Percentiles rank a stretch among this genome's conserved stretches.
Evolutionary conservation across 2,797 vertebrate species (phyloP).

Genomic region (Enteromius mattozi): DNA sequence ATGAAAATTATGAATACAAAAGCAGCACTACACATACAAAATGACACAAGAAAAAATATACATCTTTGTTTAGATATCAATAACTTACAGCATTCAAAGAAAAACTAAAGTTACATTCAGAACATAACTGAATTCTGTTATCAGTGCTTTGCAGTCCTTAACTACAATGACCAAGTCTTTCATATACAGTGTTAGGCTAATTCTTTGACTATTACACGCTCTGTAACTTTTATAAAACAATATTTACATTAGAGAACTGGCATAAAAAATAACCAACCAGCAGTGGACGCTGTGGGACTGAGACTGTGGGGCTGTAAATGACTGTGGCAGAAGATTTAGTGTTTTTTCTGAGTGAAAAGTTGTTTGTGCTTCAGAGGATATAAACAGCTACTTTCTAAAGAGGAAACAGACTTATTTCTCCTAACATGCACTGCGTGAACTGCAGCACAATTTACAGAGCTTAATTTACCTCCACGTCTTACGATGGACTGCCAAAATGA

Average conservation of each 20-base stretch:
- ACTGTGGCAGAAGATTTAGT: conserved; percentile 50
- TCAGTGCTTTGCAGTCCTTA: not conserved
- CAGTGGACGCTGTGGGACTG: conserved; percentile 22
- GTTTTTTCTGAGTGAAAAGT: conserved; percentile 39
- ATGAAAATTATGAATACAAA: conserved; percentile 51
- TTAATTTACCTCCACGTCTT: not conserved
- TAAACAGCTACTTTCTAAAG: conserved; percentile 63
- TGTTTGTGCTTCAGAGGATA: conserved; percentile 58
- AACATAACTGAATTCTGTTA: not conserved
- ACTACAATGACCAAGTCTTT: not conserved
- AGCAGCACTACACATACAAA: conserved; percentile 45
- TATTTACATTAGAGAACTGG: conserved; percentile 51
- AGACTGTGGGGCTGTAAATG: not conserved
- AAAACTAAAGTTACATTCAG: not conserved
- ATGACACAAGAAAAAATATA: conserved; percentile 17
- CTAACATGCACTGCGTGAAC: conserved; percentile 21
- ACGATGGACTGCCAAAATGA: not conserved
- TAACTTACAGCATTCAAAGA: conserved; percentile 44
- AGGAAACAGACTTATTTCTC: not conserved
- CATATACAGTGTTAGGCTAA: not conserved
- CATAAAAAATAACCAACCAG: conserved; percentile 35
- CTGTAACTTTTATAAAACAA: not conserved
- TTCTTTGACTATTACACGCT: too few species aligned
- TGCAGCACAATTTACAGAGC: not conserved
- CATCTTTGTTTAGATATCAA: conserved; percentile 46